Evolutionary conservation across 1,140 invertebrate genomes (phyloP), one percentile per base, ranked within the genome.

Genomic region (Onthophagus taurus): DNA sequence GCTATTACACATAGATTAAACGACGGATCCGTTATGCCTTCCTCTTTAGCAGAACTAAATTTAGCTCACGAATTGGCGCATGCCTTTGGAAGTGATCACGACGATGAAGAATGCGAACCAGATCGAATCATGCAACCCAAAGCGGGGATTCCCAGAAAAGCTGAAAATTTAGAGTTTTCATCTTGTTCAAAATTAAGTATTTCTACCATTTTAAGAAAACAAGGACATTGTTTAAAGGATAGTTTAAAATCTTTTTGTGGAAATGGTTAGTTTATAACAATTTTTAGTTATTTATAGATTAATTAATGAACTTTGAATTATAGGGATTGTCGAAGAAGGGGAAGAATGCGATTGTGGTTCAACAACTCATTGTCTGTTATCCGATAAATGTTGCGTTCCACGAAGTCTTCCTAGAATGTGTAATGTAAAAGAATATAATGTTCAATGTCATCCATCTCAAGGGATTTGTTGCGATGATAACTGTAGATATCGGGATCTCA

Each of bases 361-460:
- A 8, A 46, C 31, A 6, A 30, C 45, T 18, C 34, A 53, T 14
- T 58, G 55, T 43, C 8, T 42, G 4, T 9, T 30, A 20, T 46
- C 29, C 14, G 55, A 58, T 39, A 45, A 44, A 8, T 58, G 55
- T 31, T 58, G 55, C 35, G 34, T 43, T 8, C 49, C 55, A 3
- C 26, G 50, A 31, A 42, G 46, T 21, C 41, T 31, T 19, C 9
- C 11, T n/a, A 18, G 37, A 20, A 30, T 38, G 2, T 58, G 55
- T 33, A 31, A 47, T 21, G 38, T 55, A 6, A 55, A 54, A 23
- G 48, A 45, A 24, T 44, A 50, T 34, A 31, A 23, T 11, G 67
- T 64, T 38, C 18, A 50, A 20, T 71, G 69, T 44, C 69, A 71
- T 39, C 69, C 69, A 0, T 68, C 68, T 0, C 68, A 71, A 44